A percentile compares a stretch with the other conserved stretches of the same genome.
phyloP scores from a whole-genome alignment of 2,888 invertebrate genomes.

The Physocephala rufipes region DNA sequence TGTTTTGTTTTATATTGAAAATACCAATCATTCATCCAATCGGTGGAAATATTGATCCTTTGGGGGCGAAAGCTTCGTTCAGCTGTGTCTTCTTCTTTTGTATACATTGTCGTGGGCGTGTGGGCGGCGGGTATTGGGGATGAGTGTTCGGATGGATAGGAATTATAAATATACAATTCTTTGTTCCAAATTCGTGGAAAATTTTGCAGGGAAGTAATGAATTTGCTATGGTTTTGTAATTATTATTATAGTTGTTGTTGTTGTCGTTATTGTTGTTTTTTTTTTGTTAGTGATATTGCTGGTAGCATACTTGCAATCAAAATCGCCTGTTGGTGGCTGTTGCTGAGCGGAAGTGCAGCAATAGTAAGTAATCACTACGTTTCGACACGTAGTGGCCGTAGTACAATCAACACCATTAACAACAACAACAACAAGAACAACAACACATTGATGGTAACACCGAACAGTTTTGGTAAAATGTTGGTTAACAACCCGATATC shows the following conservation, averaged over 20 bases:
- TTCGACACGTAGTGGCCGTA: not conserved
- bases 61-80: no score
- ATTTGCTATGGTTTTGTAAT: not conserved
- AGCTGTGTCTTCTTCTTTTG: no score
- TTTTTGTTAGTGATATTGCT: not conserved
- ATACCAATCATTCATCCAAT: no score
- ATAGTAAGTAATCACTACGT: not conserved
- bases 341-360: slow-evolving; percentile 1
- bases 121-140: no score
- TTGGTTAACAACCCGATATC: not conserved
- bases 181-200: not conserved
- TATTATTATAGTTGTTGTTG: not conserved
- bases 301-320: not conserved
- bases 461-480: no score
- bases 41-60: no score
- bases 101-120: no score
- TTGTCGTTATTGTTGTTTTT: not conserved
- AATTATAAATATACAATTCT: no score
- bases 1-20: no score
- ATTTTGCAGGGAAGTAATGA: not conserved
- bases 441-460: not conserved
- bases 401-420: no score
- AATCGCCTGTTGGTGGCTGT: not conserved
- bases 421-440: not conserved
- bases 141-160: no score